These are phyloP conservation scores for Oligia strigilis DNA, from an alignment of 2,888 invertebrate species.

Conservation along the genomic window DNA sequence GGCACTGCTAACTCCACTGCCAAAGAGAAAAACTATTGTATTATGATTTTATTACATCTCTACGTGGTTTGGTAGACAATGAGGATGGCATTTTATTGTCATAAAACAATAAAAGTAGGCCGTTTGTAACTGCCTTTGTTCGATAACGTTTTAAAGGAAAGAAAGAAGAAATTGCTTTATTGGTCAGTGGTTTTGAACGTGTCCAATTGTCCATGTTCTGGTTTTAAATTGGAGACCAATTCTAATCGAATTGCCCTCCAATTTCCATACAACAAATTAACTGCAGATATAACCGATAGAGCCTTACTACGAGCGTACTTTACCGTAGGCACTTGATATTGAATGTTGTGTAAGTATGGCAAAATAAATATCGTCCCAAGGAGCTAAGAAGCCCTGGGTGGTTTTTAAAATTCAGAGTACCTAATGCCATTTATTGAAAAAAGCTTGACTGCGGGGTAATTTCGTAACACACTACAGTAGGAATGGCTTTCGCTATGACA, in stretches of 20 bases:
- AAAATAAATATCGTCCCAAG: not conserved
- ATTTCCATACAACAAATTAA: not conserved
- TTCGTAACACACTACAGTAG: too few relatives aligned
- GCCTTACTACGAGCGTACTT: not conserved
- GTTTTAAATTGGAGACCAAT: not conserved
- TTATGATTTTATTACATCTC: conserved; percentile 57
- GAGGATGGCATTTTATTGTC: not conserved
- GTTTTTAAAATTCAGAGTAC: not conserved
- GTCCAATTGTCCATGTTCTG: not conserved
- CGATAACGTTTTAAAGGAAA: not conserved
- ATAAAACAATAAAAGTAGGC: conserved; percentile 24
- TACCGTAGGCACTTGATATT: not conserved
- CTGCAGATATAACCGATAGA: not conserved
- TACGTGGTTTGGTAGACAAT: conserved; percentile 48
- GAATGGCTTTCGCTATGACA: too few relatives aligned
- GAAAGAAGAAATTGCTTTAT: conserved; percentile 2
- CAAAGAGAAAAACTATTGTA: conserved; percentile 56
- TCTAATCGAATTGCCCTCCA: too few relatives aligned
- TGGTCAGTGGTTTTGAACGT: not conserved
- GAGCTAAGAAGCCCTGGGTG: not conserved
- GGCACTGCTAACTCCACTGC: conserved; percentile 17
- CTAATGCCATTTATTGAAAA: not conserved
- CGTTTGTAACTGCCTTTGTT: conserved; percentile 11
- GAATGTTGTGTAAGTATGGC: not conserved
- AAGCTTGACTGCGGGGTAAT: not conserved